phyloP scores from a whole-genome alignment of 2,888 invertebrate species.

The Lasioglossum morio region DNA sequence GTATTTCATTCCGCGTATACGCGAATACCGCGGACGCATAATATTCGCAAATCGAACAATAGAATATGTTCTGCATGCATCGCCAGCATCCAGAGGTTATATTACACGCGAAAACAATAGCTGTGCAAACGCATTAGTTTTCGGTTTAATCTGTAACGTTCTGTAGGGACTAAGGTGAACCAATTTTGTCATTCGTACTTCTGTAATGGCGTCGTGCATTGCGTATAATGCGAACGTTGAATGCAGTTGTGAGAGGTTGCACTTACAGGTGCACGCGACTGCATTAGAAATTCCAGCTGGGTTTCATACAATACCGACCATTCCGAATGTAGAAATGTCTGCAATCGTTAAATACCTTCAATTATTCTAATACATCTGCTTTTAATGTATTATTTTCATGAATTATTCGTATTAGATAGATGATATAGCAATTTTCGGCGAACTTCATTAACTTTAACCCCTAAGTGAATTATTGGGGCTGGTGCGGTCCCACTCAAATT shows the following conservation, averaged over 20 bases:
- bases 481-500: neutral
- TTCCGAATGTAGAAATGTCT: constrained; percentile 21
- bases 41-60: neutral
- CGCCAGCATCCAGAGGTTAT: neutral
- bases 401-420: neutral
- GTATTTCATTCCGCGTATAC: neutral
- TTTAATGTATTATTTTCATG: neutral
- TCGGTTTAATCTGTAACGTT: constrained; percentile 55
- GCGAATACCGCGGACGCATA: neutral
- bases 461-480: neutral
- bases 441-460: neutral
- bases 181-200: constrained; percentile 46
- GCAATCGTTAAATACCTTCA: constrained; percentile 31
- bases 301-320: neutral
- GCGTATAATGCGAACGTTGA: constrained; percentile 39
- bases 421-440: neutral
- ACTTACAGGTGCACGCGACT: constrained; percentile 38
- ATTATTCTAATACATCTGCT: neutral
- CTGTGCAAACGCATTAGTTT: constrained; percentile 21
- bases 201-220: constrained; percentile 21
- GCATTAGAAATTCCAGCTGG: constrained; percentile 37
- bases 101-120: neutral
- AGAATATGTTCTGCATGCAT: neutral
- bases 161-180: constrained; percentile 53
- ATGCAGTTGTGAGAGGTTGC: constrained; percentile 38